Percentiles rank a stretch among this genome's conserved stretches.
These are phyloP conservation scores for Automeris io DNA, from an alignment of 2,888 invertebrate species.

Conservation along the genomic window DNA sequence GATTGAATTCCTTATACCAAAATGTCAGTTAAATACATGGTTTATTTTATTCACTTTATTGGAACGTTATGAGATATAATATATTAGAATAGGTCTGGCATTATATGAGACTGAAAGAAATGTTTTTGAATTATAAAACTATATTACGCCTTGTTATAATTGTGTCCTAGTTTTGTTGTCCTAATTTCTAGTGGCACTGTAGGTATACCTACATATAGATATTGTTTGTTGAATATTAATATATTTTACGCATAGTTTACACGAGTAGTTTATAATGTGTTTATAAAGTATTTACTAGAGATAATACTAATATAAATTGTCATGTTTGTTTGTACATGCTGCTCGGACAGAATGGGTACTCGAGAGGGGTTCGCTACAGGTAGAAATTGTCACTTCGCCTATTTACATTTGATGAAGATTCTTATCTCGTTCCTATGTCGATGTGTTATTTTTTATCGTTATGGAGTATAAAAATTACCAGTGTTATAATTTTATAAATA, in stretches of 20 bases:
- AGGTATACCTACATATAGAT: constrained; percentile 48
- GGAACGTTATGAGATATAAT: no score
- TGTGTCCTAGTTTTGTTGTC: no score
- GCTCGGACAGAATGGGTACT: constrained; percentile 67
- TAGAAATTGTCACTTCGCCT: constrained; percentile 38
- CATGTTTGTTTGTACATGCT: constrained; percentile 56
- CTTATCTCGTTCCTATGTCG: no score
- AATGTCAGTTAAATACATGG: no score
- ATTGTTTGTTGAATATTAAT: constrained; percentile 55
- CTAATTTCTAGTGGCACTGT: no score
- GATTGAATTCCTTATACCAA: neutral
- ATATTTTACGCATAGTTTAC: constrained; percentile 53
- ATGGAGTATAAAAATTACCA: constrained; percentile 4
- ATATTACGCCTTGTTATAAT: no score
- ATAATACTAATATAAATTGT: constrained; percentile 36
- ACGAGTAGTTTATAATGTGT: constrained; percentile 47
- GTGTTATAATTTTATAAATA: constrained; percentile 20
- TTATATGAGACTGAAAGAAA: no score
- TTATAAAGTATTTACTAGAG: constrained; percentile 47
- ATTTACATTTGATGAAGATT: constrained; percentile 23
- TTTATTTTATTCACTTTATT: no score
- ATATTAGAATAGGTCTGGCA: no score
- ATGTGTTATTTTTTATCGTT: constrained; percentile 19
- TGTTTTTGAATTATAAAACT: no score
- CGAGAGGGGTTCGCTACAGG: constrained; percentile 68